Evolutionary conservation across 2,888 invertebrate genomes (phyloP), one percentile per base, ranked within the genome.

Genomic region (Ornithoptera priamus): DNA sequence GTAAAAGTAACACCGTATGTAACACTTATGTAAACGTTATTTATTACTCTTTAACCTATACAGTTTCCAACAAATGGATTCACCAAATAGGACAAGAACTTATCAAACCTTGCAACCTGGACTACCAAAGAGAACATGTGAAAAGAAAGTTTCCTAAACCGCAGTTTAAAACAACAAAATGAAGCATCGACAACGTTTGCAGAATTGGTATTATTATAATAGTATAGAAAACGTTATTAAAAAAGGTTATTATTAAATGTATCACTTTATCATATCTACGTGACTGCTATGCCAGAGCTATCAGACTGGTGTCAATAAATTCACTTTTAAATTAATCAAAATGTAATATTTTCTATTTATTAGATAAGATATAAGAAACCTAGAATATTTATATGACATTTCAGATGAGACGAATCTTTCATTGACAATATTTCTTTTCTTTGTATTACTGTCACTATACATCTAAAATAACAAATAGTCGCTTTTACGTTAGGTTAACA

Each of bases 41-140:
- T 24, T 58, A 6, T 58, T 22, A 58, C 10, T 58, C 22, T 22
- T 12, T 58, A 7, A 12, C 24, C 12, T 1, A 4, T 94, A 67
- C 89, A 96, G 97, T 97, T 46, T 96, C 96, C 22, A 98, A 98
- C 90, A 98, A 98, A 89, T 98, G 98, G 98, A 94, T 98, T 64
- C 98, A 98, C 85, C 97, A 98, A 87, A 90, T 95, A 74, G 98
- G 97, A 1, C 98, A 98, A 86, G 98, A 98, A 86, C 95, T 97
- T 77, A 85, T 93, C 69, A 93, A 94, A 81, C 95, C 95, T 0
- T 95, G 95, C 80, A 93, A 92, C 58, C 83, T 94, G 56, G 93
- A 94, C 76, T 91, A 89, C 75, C 91, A 93, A 72, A 74, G 77
- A 0, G 93, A 93, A 68, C 85, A 84, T 1, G 81, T 87, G 22